phyloP scores from a whole-genome alignment of 2,888 invertebrate species.

The Vannuccia rotundouncinata region DNA sequence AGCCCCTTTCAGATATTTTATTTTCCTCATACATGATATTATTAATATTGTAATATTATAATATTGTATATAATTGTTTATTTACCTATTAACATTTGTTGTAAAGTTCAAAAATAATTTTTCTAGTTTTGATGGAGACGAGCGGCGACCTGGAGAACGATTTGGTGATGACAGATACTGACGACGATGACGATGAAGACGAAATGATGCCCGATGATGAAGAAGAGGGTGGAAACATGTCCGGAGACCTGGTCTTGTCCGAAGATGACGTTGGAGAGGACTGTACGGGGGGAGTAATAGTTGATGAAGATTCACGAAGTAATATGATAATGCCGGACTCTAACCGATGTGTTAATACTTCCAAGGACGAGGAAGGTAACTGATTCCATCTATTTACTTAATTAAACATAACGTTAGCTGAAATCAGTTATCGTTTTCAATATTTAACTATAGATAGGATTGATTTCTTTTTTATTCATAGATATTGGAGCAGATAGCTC shows the following conservation, averaged over 20 bases:
- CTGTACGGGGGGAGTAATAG: background rate
- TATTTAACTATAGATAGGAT: too few relatives aligned
- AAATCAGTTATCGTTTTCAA: too few relatives aligned
- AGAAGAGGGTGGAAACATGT: background rate
- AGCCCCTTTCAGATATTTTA: too few relatives aligned
- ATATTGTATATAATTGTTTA: too few relatives aligned
- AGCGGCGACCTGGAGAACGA: slow-evolving; percentile 9
- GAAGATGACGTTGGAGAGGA: background rate
- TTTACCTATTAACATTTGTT: too few relatives aligned
- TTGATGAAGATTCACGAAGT: background rate
- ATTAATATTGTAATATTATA: too few relatives aligned
- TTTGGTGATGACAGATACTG: background rate
- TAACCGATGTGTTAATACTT: background rate
- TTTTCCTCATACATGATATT: too few relatives aligned
- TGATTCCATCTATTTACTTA: background rate
- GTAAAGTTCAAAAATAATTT: background rate
- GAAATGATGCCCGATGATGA: background rate
- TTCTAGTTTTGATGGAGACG: background rate
- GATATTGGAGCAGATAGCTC: too few relatives aligned
- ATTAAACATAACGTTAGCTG: too few relatives aligned
- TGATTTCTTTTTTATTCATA: too few relatives aligned
- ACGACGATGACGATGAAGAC: slow-evolving; percentile 5
- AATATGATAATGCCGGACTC: background rate
- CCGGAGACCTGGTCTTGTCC: background rate
- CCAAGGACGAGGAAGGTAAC: background rate